These are phyloP conservation scores for Hydrotaea cyrtoneurina DNA, from an alignment of 2,888 invertebrate genomes.

Conservation along the genomic window DNA sequence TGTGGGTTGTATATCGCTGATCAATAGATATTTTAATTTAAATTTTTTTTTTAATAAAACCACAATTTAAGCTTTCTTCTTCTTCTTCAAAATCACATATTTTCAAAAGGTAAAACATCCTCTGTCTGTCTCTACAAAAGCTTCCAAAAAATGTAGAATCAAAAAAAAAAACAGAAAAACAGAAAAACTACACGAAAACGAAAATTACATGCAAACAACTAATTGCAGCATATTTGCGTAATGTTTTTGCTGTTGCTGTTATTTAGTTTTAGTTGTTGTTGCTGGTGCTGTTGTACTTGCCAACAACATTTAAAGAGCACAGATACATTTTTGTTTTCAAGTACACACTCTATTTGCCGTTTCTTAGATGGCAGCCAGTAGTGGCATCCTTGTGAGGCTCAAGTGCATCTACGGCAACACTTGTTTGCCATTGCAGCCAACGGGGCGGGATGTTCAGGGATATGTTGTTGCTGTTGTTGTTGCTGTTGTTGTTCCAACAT, in stretches of 20 bases:
- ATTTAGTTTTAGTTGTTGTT: not conserved
- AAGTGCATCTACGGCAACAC: slow-evolving; percentile 45
- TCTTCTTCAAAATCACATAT: too few relatives aligned
- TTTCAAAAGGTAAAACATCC: too few relatives aligned
- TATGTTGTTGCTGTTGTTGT: not conserved
- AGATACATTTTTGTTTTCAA: not conserved
- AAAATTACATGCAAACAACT: not conserved
- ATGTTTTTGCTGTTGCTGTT: not conserved
- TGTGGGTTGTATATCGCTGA: too few relatives aligned
- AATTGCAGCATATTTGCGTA: slow-evolving; percentile 12
- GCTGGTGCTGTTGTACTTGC: not conserved
- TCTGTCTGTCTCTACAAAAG: too few relatives aligned
- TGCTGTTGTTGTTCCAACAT: not conserved
- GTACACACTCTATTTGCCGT: not conserved
- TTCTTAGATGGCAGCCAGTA: slow-evolving; percentile 9
- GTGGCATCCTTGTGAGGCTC: slow-evolving; percentile 30
- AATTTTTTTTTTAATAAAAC: too few relatives aligned
- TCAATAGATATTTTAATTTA: too few relatives aligned
- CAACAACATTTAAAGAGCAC: not conserved
- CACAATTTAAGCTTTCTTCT: too few relatives aligned
- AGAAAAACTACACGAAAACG: not conserved
- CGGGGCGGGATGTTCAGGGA: not conserved
- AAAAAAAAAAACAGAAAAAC: not conserved
- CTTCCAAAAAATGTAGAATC: not conserved
- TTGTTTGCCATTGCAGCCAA: slow-evolving; percentile 6